Evolutionary conservation across 2,888 invertebrate genomes (phyloP).

Genomic region (Nymphalis polychloros): DNA sequence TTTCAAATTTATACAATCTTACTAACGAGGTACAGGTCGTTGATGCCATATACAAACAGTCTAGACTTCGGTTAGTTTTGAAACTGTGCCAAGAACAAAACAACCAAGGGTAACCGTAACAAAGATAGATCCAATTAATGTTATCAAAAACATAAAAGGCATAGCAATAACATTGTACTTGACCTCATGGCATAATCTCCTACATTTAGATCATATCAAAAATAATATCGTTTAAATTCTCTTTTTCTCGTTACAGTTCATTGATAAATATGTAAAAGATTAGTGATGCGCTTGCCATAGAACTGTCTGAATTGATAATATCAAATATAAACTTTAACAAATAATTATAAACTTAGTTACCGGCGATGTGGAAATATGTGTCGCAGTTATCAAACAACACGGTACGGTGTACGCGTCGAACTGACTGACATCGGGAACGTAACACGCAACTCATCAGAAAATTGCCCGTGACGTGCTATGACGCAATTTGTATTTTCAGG

Average conservation of each 20-base stretch:
- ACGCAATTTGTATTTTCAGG: conserved; percentile 42
- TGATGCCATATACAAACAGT: conserved; percentile 16
- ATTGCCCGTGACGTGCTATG: conserved; percentile 57
- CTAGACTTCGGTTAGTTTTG: conserved; percentile 36
- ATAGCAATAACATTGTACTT: neutral
- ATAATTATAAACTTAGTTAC: conserved; percentile 2
- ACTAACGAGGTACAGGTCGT: conserved; percentile 25
- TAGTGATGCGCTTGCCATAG: conserved; percentile 9
- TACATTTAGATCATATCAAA: neutral
- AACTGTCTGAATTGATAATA: neutral
- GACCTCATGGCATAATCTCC: neutral
- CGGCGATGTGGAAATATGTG: neutral
- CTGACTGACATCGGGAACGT: conserved; percentile 33
- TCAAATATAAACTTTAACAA: conserved; percentile 2
- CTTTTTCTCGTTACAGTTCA: neutral
- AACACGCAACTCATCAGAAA: conserved; percentile 55
- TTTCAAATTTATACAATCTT: neutral
- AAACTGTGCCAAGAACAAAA: conserved; percentile 33
- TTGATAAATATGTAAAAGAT: neutral
- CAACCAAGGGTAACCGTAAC: conserved; percentile 27
- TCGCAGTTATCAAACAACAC: conserved; percentile 21
- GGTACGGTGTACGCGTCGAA: conserved; percentile 32
- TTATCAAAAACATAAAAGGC: neutral
- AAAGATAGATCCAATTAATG: neutral
- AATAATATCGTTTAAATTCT: neutral